Percentiles rank a stretch among this genome's conserved stretches.
Conservation (phyloP, 2,113 vertebrate genomes). For the Apodemus speciosus region DNA sequence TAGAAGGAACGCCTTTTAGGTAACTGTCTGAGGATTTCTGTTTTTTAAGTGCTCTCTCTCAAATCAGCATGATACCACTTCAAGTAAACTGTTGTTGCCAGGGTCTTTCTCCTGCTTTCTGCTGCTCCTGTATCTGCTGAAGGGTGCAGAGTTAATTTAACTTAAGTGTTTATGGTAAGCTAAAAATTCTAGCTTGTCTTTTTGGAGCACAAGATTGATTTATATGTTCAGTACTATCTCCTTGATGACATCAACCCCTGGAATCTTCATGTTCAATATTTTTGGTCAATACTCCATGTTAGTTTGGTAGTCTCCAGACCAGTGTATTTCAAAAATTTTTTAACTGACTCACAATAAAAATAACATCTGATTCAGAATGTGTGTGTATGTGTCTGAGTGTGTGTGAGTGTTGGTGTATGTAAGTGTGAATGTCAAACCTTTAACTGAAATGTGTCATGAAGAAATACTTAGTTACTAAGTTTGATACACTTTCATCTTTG, state of each 20-base stretch:
- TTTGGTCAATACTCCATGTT: conserved; percentile 63
- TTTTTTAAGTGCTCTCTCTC: not conserved
- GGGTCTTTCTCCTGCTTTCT: not conserved
- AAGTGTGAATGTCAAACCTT: conserved; percentile 11
- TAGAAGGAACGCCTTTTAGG: conserved; percentile 47
- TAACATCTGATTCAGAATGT: not conserved
- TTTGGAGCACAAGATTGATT: conserved; percentile 68
- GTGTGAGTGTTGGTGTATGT: not conserved
- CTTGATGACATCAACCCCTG: conserved; percentile 63
- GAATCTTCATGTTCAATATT: conserved; percentile 69
- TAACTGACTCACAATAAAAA: conserved; percentile 53
- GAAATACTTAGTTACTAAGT: not conserved
- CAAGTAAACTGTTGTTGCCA: not conserved
- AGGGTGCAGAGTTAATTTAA: not conserved
- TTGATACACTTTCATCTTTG: not conserved
- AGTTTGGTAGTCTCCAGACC: conserved; percentile 37
- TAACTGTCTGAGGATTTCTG: not conserved
- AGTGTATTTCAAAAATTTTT: conserved; percentile 50
- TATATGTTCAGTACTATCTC: not conserved
- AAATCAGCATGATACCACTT: not conserved
- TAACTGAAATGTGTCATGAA: conserved; percentile 50
- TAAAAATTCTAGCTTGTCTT: conserved; percentile 62
- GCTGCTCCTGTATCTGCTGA: not conserved
- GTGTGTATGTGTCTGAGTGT: not conserved
- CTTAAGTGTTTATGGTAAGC: conserved; percentile 51